Conservation (phyloP, 2,888 invertebrate species). For the Napeogenes sylphis region DNA sequence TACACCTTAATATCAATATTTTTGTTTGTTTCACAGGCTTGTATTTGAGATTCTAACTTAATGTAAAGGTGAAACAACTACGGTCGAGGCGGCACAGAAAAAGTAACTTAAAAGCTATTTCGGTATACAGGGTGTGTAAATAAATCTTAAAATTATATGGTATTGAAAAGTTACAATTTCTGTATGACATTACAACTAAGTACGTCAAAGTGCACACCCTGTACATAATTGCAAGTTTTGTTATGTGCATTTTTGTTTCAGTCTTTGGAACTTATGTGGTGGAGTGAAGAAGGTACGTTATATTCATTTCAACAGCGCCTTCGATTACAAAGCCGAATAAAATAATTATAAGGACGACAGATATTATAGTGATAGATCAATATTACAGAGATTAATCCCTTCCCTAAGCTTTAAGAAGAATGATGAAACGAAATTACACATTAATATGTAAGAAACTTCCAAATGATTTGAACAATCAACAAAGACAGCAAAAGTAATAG, state of each 20-base stretch:
- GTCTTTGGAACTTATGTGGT: slow-evolving; percentile 52
- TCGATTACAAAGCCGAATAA: slow-evolving; percentile 25
- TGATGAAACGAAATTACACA: too few relatives aligned
- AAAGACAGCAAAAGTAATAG: too few relatives aligned
- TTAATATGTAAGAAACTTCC: too few relatives aligned
- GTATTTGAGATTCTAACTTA: slow-evolving; percentile 23
- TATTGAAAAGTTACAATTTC: slow-evolving; percentile 12
- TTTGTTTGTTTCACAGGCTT: slow-evolving; percentile 9
- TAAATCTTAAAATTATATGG: slow-evolving; percentile 7
- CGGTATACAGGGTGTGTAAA: slow-evolving; percentile 28
- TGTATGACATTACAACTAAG: slow-evolving; percentile 18
- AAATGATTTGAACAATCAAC: too few relatives aligned
- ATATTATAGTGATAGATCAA: neutral
- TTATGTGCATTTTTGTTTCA: slow-evolving; percentile 37
- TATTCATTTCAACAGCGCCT: slow-evolving; percentile 31
- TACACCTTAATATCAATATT: neutral
- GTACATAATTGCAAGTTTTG: slow-evolving; percentile 29
- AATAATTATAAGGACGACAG: slow-evolving; percentile 6
- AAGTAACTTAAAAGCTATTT: slow-evolving; percentile 30
- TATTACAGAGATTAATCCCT: neutral
- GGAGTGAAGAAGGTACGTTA: slow-evolving; percentile 38
- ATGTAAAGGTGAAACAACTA: slow-evolving; percentile 29
- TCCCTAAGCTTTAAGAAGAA: neutral
- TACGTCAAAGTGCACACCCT: slow-evolving; percentile 30
- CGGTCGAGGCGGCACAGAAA: slow-evolving; percentile 31